Evolutionary conservation across 2,888 invertebrate genomes (phyloP), one percentile per base, ranked within the genome.

Genomic region (Artemia sp.): DNA sequence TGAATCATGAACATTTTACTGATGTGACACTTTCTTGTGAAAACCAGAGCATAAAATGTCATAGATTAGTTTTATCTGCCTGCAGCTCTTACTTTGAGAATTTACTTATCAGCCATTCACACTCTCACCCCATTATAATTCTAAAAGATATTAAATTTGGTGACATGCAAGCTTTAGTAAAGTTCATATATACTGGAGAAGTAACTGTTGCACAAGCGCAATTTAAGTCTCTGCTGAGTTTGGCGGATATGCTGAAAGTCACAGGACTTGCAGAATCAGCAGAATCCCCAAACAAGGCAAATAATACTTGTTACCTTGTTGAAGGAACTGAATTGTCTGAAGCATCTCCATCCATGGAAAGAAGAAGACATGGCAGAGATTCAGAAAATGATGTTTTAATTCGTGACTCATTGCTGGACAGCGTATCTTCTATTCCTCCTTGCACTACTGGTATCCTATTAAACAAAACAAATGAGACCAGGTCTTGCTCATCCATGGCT

Each of bases 21-120:
- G 64, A 58, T 58, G 64, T 58, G 14, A 58, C 64, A n/a, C 64
- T 58, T 11, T 58, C 24, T 11, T 58, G 64, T 58, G 64, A 58
- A 58, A 24, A 24, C 14, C n/a, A n/a, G n/a, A 19, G 9, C n/a
- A 58, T 58, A n/a, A n/a, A 24, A n/a, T 58, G 64, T 24, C 64
- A 58, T 58, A n/a, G 64, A 58, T 11, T 58, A n/a, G 24, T 58
- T 19, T 58, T 58, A 10, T 58, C 64, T 19, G 64, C 64, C 24
- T 58, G 14, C 64, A 58, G 64, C 64, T 24, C n/a, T 8, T 58
- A 58, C 64, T 58, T 58, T 24, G 14, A 58, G 64, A 58, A 58
- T 58, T 58, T 58, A 24, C 64, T 58, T 24, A 58, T 24, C n/a
- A 24, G 24, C 64, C 64, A 19, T 10, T 19, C n/a, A 19, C 10